Conservation (phyloP, 2,113 vertebrate genomes). For the Myxocyprinus asiaticus region DNA sequence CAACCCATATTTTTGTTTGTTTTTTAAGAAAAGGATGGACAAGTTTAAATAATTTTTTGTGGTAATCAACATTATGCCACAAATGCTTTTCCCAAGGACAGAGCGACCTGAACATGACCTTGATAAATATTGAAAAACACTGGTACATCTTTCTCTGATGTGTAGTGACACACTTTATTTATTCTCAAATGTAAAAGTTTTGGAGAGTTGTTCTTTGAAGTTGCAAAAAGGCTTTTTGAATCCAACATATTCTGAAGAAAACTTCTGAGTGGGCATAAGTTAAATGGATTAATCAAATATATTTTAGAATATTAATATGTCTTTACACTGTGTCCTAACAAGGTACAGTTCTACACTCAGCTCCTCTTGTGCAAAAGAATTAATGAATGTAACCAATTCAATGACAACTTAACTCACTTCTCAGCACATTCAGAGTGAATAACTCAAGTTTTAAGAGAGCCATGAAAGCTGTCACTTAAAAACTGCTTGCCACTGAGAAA, state of each 20-base stretch:
- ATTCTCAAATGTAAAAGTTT: not conserved
- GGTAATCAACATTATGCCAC: no score
- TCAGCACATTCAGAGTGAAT: constrained; percentile 41
- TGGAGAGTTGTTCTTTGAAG: not conserved
- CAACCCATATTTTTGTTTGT: no score
- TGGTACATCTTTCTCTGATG: no score
- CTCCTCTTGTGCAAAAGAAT: constrained; percentile 10
- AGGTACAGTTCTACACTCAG: constrained; percentile 2
- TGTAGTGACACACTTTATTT: no score
- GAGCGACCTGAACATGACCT: no score
- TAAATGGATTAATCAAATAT: not conserved
- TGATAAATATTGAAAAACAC: no score
- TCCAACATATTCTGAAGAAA: not conserved
- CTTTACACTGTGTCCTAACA: constrained; percentile 21
- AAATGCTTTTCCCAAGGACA: no score
- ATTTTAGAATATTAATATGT: not conserved
- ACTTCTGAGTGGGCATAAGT: not conserved
- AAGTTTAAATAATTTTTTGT: no score
- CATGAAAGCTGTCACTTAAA: constrained; percentile 37
- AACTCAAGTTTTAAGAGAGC: constrained; percentile 32
- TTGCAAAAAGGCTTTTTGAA: no score
- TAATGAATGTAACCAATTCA: constrained; percentile 33
- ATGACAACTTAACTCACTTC: constrained; percentile 31
- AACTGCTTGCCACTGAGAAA: constrained; percentile 58
- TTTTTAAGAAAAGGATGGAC: no score